Base-by-base conservation (phyloP, 2,797 vertebrate species). In the Martes flavigula region DNA sequence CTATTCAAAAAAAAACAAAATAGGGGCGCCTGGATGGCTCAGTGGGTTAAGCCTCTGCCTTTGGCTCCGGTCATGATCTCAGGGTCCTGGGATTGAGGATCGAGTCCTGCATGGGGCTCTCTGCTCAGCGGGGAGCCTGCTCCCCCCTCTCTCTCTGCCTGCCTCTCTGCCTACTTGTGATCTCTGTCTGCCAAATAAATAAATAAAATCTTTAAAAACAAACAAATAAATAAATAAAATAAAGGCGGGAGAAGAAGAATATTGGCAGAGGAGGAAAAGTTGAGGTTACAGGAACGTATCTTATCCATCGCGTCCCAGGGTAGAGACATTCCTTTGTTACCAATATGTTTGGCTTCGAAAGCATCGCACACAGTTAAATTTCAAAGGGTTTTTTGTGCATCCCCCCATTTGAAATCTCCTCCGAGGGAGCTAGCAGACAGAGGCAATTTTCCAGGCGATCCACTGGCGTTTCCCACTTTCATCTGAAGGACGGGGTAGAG, bases 71-170 rank as follows among this genome's bases (percentile, higher is more conserved):
- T 48, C 13, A 14, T 48, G 46, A 48, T 48, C 46, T 4, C 46
- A 1, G 46, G 46, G 46, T 48, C 13, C 46, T 14, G 3, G 13
- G 46, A 48, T 13, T 3, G 12, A 48, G 13, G 46, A 48, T 13
- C 12, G 12, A 48, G 12, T 1, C 13, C 3, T 1, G 0, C 13
- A 14, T 48, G 3, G 48, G 13, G 13, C 48, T 48, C 48, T 48
- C 48, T 48, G 48, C 13, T 4, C 48, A 4, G 3, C 13, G 1
- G 13, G 13, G 48, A 48, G 1, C 13, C 48, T 48, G 14, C 48
- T 48, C 5, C 48, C 48, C 0, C 1, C 48, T 4, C 48, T 48
- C 48, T 48, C 13, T 5, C 14, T 15, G 48, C 14, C 48, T 48
- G 48, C 48, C 14, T 15, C 48, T 48, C 48, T 48, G 48, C 48